A percentile compares a stretch with the other conserved stretches of the same genome.
These are phyloP conservation scores for Pygoscelis antarcticus DNA, from an alignment of 2,113 vertebrate genomes.

Conservation along the genomic window DNA sequence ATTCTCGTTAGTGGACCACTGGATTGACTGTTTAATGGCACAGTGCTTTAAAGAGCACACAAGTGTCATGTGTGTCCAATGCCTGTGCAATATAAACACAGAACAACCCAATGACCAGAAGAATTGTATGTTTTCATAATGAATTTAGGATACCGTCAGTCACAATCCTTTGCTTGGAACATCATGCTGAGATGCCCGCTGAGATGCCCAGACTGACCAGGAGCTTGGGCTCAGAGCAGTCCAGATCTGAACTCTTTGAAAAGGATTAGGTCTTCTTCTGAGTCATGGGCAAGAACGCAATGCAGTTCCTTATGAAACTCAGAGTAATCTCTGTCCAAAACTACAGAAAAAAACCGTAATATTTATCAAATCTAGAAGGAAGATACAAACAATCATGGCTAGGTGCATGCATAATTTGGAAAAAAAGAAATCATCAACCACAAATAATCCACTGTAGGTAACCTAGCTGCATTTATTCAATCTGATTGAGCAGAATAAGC, in stretches of 20 bases:
- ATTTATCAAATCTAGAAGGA: not conserved
- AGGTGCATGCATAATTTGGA: not conserved
- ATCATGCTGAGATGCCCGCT: not conserved
- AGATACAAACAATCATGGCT: not conserved
- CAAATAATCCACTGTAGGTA: not conserved
- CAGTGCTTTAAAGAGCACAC: not conserved
- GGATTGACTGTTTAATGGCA: not conserved
- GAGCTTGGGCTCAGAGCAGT: not conserved
- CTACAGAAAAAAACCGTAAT: not conserved
- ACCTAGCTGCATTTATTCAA: slow-evolving; percentile 1
- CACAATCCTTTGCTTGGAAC: not conserved
- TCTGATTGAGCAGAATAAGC: slow-evolving; percentile 26
- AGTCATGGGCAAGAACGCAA: not conserved
- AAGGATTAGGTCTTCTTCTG: not conserved
- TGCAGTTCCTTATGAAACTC: not conserved
- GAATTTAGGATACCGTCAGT: slow-evolving; percentile 22
- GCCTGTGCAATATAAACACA: not conserved
- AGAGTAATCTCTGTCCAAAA: not conserved
- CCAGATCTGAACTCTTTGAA: not conserved
- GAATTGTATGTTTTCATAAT: not conserved
- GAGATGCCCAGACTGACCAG: not conserved
- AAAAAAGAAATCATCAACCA: not conserved
- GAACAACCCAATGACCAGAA: not conserved
- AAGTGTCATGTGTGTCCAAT: not conserved
- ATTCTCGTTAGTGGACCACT: not conserved